Base-by-base conservation (phyloP, 2,113 vertebrate species). In the Ceratotherium simum region DNA sequence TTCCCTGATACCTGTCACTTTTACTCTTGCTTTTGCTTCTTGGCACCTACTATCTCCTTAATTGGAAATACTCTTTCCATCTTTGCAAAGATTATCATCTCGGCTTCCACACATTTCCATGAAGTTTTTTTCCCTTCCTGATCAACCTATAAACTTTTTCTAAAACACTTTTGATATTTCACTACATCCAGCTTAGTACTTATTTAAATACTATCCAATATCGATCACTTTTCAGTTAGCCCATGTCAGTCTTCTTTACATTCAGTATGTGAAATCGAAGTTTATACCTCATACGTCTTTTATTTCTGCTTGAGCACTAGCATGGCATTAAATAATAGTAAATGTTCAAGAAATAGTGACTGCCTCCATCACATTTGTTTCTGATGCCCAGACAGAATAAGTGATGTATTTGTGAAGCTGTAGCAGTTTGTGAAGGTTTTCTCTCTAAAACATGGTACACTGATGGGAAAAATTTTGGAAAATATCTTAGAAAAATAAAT, bases 61-160 rank as follows among this genome's bases (percentile, higher is more conserved):
- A 87, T 4, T 42, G 46, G 33, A 86, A 96, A 82, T 90, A 58
- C 4, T 76, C 31, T 82, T 86, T 62, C 36, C 54, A 75, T 56
- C 29, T 91, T 89, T 94, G 13, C 23, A 78, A 90, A 75, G 64
- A 75, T 64, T 79, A 79, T 84, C 20, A n/a, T 94, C 21, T 94
- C 33, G 42, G 48, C 2, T 85, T 92, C 21, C 14, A 70, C 21
- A 90, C 6, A 85, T 25, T 96, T 94, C 13, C 9, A 62, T 51
- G 31, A 80, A 92, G 8, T 27, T 27, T 20, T n/a, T n/a, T 14
- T 11, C n/a, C 12, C n/a, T 48, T 93, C 21, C 62, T 87, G 51
- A 48, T 56, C 18, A 78, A 79, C 2, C 39, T 29, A 79, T 33
- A 90, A 60, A 93, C 14, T 83, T 93, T 62, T 60, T 64, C 46